Percentiles rank a stretch among this genome's conserved stretches.
These are phyloP conservation scores for Gambusia yucatana DNA, from an alignment of 2,797 vertebrate genomes.

Conservation along the genomic window DNA sequence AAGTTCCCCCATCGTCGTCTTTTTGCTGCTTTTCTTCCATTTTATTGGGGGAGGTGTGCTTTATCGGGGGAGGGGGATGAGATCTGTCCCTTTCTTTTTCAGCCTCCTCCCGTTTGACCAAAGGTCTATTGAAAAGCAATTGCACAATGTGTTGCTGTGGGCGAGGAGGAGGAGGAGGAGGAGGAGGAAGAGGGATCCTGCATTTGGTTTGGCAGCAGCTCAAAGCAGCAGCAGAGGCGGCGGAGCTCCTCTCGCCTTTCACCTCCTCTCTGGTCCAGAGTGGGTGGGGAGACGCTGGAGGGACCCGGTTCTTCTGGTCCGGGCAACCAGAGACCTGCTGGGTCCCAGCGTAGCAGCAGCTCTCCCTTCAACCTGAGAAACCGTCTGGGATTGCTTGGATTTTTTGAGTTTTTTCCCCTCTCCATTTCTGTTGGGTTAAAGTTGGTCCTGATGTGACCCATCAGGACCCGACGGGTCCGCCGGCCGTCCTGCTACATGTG, in stretches of 20 bases:
- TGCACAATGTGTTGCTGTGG: conserved; percentile 76
- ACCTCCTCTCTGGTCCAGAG: conserved; percentile 55
- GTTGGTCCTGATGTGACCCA: conserved; percentile 24
- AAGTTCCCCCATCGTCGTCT: conserved; percentile 17
- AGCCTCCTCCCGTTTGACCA: conserved; percentile 65
- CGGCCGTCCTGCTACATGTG: conserved; percentile 34
- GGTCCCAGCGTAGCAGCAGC: conserved; percentile 47
- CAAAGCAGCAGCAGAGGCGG: conserved; percentile 58
- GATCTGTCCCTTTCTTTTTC: conserved; percentile 65
- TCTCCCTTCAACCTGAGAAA: conserved; percentile 23
- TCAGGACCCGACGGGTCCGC: conserved; percentile 19
- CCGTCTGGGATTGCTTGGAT: conserved; percentile 10
- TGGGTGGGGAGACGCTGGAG: conserved; percentile 70
- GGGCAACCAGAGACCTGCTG: conserved; percentile 55
- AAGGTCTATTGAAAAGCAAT: conserved; percentile 72
- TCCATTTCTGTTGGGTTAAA: conserved; percentile 5
- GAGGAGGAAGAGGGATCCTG: conserved; percentile 41
- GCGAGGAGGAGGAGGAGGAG: conserved; percentile 26
- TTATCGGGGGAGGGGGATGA: conserved; percentile 63
- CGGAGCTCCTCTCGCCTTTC: conserved; percentile 59
- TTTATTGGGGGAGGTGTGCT: conserved; percentile 28
- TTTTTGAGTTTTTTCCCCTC: not conserved
- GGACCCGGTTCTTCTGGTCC: conserved; percentile 20
- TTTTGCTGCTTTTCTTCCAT: conserved; percentile 30
- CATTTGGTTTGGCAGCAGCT: conserved; percentile 70